Evolutionary conservation across 2,888 invertebrate genomes (phyloP).

Genomic region (Himalopsyche kuldschensis): DNA sequence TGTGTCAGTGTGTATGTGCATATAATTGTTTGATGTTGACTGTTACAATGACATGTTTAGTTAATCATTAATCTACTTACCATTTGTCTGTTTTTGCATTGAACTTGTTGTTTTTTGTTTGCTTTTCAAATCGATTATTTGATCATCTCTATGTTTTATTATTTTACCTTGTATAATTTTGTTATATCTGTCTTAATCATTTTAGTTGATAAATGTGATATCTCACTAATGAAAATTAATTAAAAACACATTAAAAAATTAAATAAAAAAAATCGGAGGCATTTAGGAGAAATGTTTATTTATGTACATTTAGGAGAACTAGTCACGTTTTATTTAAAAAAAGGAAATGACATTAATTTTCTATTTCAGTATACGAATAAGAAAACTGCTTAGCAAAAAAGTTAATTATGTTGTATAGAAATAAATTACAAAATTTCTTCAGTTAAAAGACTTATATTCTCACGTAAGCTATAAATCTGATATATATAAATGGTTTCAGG

Average conservation of each 20-base stretch:
- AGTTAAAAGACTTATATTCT: too few relatives aligned
- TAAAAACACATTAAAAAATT: neutral
- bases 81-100: neutral
- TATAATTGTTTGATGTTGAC: neutral
- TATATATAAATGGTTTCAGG: too few relatives aligned
- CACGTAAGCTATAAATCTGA: too few relatives aligned
- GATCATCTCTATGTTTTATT: neutral
- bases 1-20: neutral
- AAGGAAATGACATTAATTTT: too few relatives aligned
- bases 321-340: too few relatives aligned
- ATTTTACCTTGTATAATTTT: neutral
- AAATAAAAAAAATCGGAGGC: neutral
- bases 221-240: neutral
- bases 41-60: neutral
- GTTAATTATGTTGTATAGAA: too few relatives aligned
- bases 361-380: too few relatives aligned
- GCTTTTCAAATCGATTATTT: neutral
- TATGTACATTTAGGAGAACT: too few relatives aligned
- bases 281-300: too few relatives aligned
- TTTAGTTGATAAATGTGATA: neutral
- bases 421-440: too few relatives aligned
- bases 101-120: neutral
- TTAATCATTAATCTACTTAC: neutral
- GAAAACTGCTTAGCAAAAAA: too few relatives aligned
- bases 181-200: neutral